A percentile compares a stretch with the other conserved stretches of the same genome.
Evolutionary conservation across 1,140 invertebrate species (phyloP).

Genomic region (Thaumetopoea pityocampa): DNA sequence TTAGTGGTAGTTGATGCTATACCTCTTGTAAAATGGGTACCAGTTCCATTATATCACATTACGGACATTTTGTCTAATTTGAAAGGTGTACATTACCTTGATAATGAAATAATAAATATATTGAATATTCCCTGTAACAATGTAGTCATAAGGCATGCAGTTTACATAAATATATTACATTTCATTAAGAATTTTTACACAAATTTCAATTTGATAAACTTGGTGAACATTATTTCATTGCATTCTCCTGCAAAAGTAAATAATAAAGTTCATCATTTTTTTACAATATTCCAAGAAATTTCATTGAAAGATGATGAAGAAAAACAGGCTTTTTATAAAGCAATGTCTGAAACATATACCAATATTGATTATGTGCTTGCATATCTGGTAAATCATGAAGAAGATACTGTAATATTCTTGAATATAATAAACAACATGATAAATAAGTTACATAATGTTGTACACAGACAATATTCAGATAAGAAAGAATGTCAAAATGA

Average conservation of each 20-base stretch:
- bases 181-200: conserved; percentile 41
- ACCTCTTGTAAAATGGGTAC: conserved; percentile 47
- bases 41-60: conserved; percentile 53
- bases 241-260: background rate
- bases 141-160: conserved; percentile 46
- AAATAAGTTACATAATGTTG: conserved; percentile 31
- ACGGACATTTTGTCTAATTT: conserved; percentile 31
- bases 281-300: background rate
- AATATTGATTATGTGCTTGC: conserved; percentile 46
- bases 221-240: background rate
- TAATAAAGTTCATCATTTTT: background rate
- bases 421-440: conserved; percentile 36
- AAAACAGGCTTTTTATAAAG: conserved; percentile 28
- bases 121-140: conserved; percentile 54
- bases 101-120: conserved; percentile 33
- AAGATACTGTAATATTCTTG: conserved; percentile 25
- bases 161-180: conserved; percentile 40
- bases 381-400: conserved; percentile 34
- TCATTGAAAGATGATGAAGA: conserved; percentile 25
- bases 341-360: conserved; percentile 19
- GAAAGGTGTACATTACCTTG: conserved; percentile 15
- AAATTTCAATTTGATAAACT: conserved; percentile 34
- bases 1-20: conserved; percentile 36
- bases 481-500: conserved; percentile 40
- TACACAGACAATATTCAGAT: conserved; percentile 40